Conservation (phyloP, 2,888 invertebrate species). For the Eupithecia dodoneata region DNA sequence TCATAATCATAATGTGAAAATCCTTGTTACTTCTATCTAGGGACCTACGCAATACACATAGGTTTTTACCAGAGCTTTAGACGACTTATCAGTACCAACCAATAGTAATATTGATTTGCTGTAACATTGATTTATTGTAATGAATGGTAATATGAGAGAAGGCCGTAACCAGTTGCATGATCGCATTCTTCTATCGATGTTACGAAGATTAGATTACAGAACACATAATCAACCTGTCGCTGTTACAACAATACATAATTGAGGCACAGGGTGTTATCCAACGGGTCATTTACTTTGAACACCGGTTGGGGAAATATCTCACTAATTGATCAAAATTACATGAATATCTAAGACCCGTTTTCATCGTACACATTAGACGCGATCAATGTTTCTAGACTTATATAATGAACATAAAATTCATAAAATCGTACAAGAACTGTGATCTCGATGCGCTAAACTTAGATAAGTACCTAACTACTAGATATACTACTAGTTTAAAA, state of each 20-base stretch:
- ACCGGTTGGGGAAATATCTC: constrained; percentile 24
- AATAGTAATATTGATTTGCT: constrained; percentile 15
- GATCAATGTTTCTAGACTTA: neutral
- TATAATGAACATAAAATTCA: neutral
- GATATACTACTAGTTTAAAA: neutral
- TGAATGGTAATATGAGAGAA: constrained; percentile 24
- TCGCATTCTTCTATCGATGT: constrained; percentile 38
- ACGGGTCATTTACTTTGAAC: constrained; percentile 35
- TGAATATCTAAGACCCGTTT: constrained; percentile 13
- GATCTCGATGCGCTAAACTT: neutral
- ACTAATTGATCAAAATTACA: constrained; percentile 25
- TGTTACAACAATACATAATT: constrained; percentile 51
- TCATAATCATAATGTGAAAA: neutral
- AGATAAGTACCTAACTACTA: neutral
- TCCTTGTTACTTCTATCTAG: neutral
- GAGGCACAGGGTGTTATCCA: constrained; percentile 32
- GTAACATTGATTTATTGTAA: constrained; percentile 19
- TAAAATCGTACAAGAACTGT: neutral
- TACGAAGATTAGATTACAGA: constrained; percentile 44
- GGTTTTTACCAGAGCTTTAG: neutral
- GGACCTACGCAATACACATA: neutral
- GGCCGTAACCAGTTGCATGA: constrained; percentile 41
- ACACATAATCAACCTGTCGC: constrained; percentile 48
- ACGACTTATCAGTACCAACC: neutral
- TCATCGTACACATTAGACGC: neutral